Percentiles rank a stretch among this genome's conserved stretches.
Conservation (phyloP, 2,888 invertebrate genomes). For the Elgonia sp. region DNA sequence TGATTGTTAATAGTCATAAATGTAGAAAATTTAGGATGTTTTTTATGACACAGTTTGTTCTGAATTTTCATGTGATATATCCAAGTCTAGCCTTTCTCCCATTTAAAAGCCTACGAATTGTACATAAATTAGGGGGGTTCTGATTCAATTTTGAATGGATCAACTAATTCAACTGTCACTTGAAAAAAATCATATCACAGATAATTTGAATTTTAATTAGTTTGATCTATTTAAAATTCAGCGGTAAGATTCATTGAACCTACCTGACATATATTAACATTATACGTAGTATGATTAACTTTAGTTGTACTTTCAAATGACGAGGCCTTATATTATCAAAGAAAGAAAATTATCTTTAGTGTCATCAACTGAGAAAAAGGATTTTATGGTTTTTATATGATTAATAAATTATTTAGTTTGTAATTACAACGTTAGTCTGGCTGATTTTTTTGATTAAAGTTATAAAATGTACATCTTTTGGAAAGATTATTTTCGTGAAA, state of each 20-base stretch:
- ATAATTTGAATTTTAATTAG: no score
- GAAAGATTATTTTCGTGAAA: no score
- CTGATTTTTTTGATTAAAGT: no score
- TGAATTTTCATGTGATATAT: slow-evolving; percentile 65
- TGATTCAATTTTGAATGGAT: neutral
- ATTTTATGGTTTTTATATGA: slow-evolving; percentile 15
- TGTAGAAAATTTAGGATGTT: slow-evolving; percentile 40
- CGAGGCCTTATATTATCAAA: slow-evolving; percentile 47
- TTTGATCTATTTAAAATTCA: no score
- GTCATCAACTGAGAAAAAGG: slow-evolving; percentile 30
- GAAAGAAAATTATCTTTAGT: slow-evolving; percentile 20
- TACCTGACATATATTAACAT: slow-evolving; percentile 29
- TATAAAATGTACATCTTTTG: no score
- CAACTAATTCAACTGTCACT: no score
- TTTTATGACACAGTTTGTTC: slow-evolving; percentile 47
- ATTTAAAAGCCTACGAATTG: slow-evolving; percentile 53
- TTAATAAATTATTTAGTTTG: no score
- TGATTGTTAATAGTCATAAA: slow-evolving; percentile 60
- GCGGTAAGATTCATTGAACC: neutral
- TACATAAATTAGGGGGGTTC: slow-evolving; percentile 29
- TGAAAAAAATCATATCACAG: no score
- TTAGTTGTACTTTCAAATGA: slow-evolving; percentile 39
- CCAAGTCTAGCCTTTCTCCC: slow-evolving; percentile 68
- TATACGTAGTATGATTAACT: slow-evolving; percentile 48
- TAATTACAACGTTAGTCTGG: no score